Conservation (phyloP, 2,888 invertebrate species). For the Megaustenia siamemsis region DNA sequence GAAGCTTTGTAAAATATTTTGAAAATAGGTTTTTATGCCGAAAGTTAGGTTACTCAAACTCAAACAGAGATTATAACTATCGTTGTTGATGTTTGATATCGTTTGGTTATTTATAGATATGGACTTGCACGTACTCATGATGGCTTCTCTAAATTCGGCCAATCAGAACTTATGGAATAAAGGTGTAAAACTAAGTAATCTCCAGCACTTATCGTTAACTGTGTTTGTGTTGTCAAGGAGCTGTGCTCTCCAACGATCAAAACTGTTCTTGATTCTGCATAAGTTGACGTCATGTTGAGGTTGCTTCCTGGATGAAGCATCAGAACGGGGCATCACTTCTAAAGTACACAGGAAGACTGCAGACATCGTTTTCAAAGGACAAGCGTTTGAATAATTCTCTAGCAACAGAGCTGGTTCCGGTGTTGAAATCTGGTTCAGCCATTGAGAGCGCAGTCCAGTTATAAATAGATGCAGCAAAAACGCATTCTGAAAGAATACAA, state of each 20-base stretch:
- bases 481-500: constrained; percentile 17
- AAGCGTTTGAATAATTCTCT: neutral
- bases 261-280: neutral
- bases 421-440: neutral
- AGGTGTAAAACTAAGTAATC: neutral
- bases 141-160: neutral
- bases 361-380: constrained; percentile 19
- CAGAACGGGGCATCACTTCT: neutral
- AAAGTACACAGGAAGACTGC: neutral
- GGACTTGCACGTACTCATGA: neutral
- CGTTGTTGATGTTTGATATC: neutral
- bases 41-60: neutral
- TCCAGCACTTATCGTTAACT: neutral
- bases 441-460: constrained; percentile 43
- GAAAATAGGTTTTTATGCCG: neutral
- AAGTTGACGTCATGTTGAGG: neutral
- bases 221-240: neutral
- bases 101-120: neutral
- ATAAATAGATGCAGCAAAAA: neutral
- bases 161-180: neutral
- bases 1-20: neutral
- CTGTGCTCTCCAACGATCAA: neutral
- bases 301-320: neutral
- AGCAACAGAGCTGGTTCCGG: neutral
- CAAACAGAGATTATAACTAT: neutral